phyloP scores from a whole-genome alignment of 2,113 vertebrate species.

The Turnix velox region DNA sequence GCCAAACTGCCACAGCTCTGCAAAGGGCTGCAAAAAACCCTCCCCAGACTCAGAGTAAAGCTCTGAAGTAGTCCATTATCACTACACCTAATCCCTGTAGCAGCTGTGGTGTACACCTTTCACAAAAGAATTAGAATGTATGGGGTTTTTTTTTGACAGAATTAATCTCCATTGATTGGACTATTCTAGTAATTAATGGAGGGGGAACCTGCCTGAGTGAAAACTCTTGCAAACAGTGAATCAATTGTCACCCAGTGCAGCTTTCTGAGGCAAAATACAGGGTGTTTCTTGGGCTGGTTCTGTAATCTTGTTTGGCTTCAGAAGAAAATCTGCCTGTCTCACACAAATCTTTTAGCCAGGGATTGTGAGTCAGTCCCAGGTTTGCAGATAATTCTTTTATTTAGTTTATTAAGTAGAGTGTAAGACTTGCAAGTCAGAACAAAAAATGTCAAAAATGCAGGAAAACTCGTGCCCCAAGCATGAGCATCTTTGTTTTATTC shows the following conservation, averaged over 20 bases:
- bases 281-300: not conserved
- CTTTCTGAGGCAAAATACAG: not conserved
- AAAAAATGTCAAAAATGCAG: not conserved
- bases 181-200: not conserved
- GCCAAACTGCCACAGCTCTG: too few relatives aligned
- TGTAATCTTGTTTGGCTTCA: not conserved
- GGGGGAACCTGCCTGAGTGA: not conserved
- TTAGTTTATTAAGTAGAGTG: not conserved
- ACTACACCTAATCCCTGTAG: not conserved
- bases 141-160: not conserved
- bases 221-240: not conserved
- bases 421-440: not conserved
- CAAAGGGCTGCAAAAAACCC: not conserved
- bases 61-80: not conserved
- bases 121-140: not conserved
- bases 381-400: not conserved
- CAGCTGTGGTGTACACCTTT: not conserved
- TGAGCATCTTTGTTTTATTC: not conserved
- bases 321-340: not conserved
- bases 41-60: not conserved
- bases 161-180: not conserved
- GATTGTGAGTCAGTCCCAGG: not conserved
- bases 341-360: not conserved
- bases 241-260: not conserved
- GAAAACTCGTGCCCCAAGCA: not conserved